Conservation (phyloP, 2,797 vertebrate species). For the Pempheris klunzingeri region DNA sequence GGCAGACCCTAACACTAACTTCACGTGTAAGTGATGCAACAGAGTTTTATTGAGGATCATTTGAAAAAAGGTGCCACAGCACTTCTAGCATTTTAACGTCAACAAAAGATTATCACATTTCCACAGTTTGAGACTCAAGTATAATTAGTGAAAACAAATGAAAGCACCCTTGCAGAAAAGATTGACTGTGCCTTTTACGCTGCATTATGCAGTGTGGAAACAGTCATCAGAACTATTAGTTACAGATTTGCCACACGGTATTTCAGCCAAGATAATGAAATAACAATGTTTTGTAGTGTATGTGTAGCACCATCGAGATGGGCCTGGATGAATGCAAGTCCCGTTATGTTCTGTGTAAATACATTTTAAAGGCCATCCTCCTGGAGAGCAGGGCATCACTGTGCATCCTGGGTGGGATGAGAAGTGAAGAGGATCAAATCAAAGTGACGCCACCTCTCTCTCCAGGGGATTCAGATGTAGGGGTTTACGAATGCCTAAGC, state of each 20-base stretch:
- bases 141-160: conserved; percentile 12
- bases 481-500: conserved; percentile 71
- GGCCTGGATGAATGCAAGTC: not conserved
- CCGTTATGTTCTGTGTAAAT: not conserved
- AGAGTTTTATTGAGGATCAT: not conserved
- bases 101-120: conserved; percentile 22
- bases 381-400: conserved; percentile 40
- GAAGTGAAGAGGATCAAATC: conserved; percentile 64
- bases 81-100: conserved; percentile 1
- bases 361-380: conserved; percentile 22
- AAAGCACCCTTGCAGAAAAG: not conserved
- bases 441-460: conserved; percentile 59
- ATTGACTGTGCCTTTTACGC: not conserved
- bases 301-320: not conserved
- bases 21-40: not conserved
- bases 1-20: not conserved
- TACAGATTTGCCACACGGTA: not conserved
- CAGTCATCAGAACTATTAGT: not conserved
- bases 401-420: conserved; percentile 33
- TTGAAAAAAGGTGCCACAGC: not conserved
- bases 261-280: conserved; percentile 1
- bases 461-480: conserved; percentile 60
- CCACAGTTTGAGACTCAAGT: not conserved
- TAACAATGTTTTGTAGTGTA: not conserved
- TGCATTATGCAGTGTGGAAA: conserved; percentile 9